phyloP scores from a whole-genome alignment of 2,113 vertebrate genomes.

The Etheostoma cragini region DNA sequence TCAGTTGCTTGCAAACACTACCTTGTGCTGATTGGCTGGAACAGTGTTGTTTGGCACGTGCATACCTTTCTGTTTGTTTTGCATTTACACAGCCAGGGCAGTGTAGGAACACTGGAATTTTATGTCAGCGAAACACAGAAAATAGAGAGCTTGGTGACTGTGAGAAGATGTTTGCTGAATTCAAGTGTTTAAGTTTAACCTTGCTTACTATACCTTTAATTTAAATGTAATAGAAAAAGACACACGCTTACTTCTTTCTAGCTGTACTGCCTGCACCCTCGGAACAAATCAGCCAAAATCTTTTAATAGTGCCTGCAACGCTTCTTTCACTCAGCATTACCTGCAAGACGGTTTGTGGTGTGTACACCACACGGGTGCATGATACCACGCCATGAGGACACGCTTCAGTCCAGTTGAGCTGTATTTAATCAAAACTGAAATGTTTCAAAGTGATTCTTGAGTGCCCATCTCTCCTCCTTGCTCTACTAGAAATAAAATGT shows the following conservation, averaged over 20 bases:
- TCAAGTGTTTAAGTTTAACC: too few relatives aligned
- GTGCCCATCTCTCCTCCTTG: slow-evolving; percentile 37
- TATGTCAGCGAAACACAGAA: too few relatives aligned
- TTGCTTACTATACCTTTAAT: too few relatives aligned
- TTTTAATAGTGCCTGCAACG: slow-evolving; percentile 24
- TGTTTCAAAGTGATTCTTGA: slow-evolving; percentile 62
- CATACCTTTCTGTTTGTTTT: too few relatives aligned
- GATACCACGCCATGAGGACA: slow-evolving; percentile 38
- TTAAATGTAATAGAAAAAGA: slow-evolving; percentile 21
- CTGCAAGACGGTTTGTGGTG: slow-evolving; percentile 20
- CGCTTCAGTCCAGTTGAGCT: slow-evolving; percentile 51
- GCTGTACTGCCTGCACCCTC: background rate
- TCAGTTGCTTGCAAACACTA: too few relatives aligned
- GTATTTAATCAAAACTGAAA: slow-evolving; percentile 54
- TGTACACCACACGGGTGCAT: slow-evolving; percentile 4
- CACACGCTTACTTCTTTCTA: background rate
- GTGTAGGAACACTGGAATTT: too few relatives aligned
- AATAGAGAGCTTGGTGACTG: too few relatives aligned
- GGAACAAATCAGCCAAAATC: slow-evolving; percentile 21
- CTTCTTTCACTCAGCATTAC: slow-evolving; percentile 52
- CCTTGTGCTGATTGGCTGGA: too few relatives aligned
- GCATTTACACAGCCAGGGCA: too few relatives aligned
- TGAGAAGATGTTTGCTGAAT: too few relatives aligned
- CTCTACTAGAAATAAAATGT: slow-evolving; percentile 67
- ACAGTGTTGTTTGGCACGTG: too few relatives aligned